phyloP scores from a whole-genome alignment of 2,888 invertebrate species.

The Plebejus argus region DNA sequence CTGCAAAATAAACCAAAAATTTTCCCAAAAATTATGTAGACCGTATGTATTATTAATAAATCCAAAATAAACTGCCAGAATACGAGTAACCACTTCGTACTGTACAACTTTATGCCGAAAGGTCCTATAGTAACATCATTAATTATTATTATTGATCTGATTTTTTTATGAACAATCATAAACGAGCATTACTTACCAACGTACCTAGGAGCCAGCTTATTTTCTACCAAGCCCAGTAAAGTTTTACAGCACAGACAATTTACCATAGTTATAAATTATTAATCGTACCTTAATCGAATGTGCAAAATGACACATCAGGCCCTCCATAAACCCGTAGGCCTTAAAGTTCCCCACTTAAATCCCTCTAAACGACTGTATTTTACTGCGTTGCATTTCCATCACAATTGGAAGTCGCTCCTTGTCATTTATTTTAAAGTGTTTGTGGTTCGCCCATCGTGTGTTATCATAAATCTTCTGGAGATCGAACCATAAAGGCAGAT shows the following conservation, averaged over 20 bases:
- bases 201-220: too few species aligned
- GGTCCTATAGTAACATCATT: too few species aligned
- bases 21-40: too few species aligned
- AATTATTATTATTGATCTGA: too few species aligned
- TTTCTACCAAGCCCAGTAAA: neutral
- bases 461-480: conserved; percentile 82
- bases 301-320: conserved; percentile 28
- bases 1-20: too few species aligned
- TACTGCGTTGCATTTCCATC: conserved; percentile 81
- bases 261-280: conserved; percentile 26
- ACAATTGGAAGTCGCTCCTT: conserved; percentile 79
- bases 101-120: too few species aligned
- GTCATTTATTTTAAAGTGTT: conserved; percentile 80
- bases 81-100: too few species aligned
- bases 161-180: too few species aligned
- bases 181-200: too few species aligned
- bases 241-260: neutral
- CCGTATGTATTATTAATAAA: too few species aligned
- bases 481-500: conserved; percentile 78
- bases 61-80: too few species aligned
- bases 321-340: conserved; percentile 56
- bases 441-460: conserved; percentile 73
- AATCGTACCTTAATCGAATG: conserved; percentile 1
- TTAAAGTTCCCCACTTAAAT: conserved; percentile 68
- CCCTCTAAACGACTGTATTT: conserved; percentile 77